phyloP scores from a whole-genome alignment of 2,888 invertebrate species.

The Pristionchus entomophagus region DNA sequence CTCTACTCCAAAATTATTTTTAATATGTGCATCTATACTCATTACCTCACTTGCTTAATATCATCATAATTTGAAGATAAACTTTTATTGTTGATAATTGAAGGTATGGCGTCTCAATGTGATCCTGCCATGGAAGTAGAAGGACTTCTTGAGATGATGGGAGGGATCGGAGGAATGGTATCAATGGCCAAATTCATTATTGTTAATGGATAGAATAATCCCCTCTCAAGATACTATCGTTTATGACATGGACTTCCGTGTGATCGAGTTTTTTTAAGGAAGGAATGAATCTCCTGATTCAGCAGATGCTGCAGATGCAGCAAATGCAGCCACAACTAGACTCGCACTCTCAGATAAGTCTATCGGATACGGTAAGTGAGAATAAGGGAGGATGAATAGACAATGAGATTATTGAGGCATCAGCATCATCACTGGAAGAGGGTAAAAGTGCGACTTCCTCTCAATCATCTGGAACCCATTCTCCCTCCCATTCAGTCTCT shows the following conservation, averaged over 20 bases:
- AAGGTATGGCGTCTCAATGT: background rate
- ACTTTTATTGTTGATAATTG: background rate
- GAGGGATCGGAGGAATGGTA: background rate
- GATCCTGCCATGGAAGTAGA: background rate
- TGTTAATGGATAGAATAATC: background rate
- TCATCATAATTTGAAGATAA: too few relatives aligned
- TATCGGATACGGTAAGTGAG: conserved; percentile 41
- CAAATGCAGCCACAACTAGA: background rate
- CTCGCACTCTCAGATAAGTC: background rate
- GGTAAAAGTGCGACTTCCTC: background rate
- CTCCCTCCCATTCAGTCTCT: conserved; percentile 33
- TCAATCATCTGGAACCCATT: conserved; percentile 19
- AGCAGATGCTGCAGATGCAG: conserved; percentile 33
- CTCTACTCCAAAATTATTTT: background rate
- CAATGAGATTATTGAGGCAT: background rate
- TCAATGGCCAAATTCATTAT: background rate
- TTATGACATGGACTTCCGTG: background rate
- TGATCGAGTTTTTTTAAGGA: background rate
- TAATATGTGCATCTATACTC: too few relatives aligned
- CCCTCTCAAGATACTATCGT: background rate
- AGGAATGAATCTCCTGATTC: conserved; percentile 26
- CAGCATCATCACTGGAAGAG: conserved; percentile 34
- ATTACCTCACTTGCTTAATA: too few relatives aligned
- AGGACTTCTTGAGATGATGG: background rate
- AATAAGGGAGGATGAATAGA: background rate